Base-by-base conservation (phyloP, 2,888 invertebrate species). In the Lepidochitona cinerea region DNA sequence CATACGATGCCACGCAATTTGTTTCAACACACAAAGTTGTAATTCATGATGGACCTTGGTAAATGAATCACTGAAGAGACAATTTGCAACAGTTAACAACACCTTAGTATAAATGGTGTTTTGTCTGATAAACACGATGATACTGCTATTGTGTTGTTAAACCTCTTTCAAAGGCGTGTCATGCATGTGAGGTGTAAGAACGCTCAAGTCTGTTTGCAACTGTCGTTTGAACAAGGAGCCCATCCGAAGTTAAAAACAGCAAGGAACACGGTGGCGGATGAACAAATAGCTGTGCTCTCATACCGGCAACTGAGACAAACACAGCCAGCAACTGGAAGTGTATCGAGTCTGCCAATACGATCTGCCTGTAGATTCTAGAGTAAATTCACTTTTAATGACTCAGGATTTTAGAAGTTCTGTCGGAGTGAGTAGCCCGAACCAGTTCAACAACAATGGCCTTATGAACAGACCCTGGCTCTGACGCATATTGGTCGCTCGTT, bases 361-460 rank as follows among this genome's bases (percentile, higher is more conserved):
- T 14, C 59, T 23, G 59, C 59, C 59, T n/a, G 59, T 59, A 59
- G 59, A 59, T 4, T 59, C 59, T 29, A 59, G 59, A 59, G 32
- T 29, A 59, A 59, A 59, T 59, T 59, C 59, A 29, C 59, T 59
- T 59, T 59, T 59, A 59, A 59, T 59, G 59, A 59, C 59, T 59
- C 59, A 59, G 59, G 59, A 59, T 59, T 59, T 59, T 59, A 59
- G 23, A 59, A 59, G 32, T 29, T 59, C 29, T 59, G 59, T 14
- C 23, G 59, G 26, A 9, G 59, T 32, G 59, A 59, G 29, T 59
- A 29, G 59, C 59, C 59, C 23, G 26, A 59, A 32, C 12, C 29
- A 59, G 26, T 59, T 29, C 49, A 49, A 32, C 23, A 29, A 59
- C 59, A 59, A 59, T 59, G 59, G 59, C 23, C 23, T 18, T 41